phyloP scores from a whole-genome alignment of 92 coral and sea anemone genomes.

The Hydrozoanthus gracilis region DNA sequence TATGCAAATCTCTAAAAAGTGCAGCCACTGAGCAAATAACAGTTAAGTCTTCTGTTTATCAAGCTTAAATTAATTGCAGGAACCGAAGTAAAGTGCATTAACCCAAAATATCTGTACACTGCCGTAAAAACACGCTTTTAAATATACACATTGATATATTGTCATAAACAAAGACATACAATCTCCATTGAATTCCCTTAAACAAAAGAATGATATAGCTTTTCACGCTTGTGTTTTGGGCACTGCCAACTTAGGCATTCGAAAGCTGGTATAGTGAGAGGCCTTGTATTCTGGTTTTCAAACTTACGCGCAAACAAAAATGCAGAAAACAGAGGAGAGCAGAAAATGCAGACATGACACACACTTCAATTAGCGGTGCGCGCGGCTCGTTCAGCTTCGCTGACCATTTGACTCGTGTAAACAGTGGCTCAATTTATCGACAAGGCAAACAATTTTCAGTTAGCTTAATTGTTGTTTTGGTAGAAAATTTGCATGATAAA shows the following conservation, averaged over 20 bases:
- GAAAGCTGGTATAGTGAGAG: too few relatives aligned
- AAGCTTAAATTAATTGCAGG: background rate
- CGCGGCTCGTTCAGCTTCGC: background rate
- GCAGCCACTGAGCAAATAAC: conserved; percentile 20
- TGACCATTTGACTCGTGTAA: conserved; percentile 13
- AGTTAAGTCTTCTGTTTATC: background rate
- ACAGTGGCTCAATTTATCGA: conserved; percentile 26
- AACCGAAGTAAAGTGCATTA: background rate
- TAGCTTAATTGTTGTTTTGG: background rate
- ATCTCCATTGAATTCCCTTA: background rate
- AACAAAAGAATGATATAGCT: background rate
- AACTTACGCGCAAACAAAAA: background rate
- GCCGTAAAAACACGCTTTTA: background rate
- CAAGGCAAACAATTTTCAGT: conserved; percentile 36
- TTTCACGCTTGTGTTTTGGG: background rate
- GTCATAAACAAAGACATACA: background rate
- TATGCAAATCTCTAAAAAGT: conserved; percentile 24
- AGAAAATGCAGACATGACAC: too few relatives aligned
- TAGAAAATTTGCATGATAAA: conserved; percentile 45
- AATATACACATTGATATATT: background rate
- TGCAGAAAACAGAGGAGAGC: background rate
- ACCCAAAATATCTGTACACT: background rate
- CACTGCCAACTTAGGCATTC: background rate
- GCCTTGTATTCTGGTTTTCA: background rate
- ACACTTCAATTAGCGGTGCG: background rate